These are phyloP conservation scores for Achlya flavicornis DNA, from an alignment of 2,888 invertebrate genomes.

Conservation along the genomic window DNA sequence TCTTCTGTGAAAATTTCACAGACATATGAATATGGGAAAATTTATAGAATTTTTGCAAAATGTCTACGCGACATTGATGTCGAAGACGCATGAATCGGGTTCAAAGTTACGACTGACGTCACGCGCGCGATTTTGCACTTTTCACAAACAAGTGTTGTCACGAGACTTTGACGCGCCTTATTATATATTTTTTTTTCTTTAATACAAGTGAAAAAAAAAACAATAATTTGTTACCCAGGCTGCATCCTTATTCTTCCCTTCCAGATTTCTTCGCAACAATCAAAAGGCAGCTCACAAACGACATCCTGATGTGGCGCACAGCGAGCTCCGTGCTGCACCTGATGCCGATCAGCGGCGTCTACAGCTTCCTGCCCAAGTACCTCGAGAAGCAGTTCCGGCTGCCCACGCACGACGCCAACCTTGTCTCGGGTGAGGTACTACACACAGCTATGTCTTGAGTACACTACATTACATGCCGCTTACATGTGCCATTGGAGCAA, in stretches of 20 bases:
- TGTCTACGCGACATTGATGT: too few species aligned
- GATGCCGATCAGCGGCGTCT: slow-evolving; percentile 95
- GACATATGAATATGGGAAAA: too few species aligned
- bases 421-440: slow-evolving; percentile 91
- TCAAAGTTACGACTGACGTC: too few species aligned
- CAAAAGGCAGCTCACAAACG: slow-evolving; percentile 91
- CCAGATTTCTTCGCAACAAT: slow-evolving; percentile 78
- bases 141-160: too few species aligned
- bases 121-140: too few species aligned
- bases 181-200: too few species aligned
- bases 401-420: slow-evolving; percentile 94
- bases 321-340: slow-evolving; percentile 95
- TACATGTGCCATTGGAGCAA: neutral
- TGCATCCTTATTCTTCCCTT: slow-evolving; percentile 21
- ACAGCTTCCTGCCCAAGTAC: slow-evolving; percentile 96
- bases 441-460: slow-evolving; percentile 29
- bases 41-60: too few species aligned
- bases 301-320: slow-evolving; percentile 95
- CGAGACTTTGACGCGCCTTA: too few species aligned
- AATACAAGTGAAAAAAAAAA: too few species aligned
- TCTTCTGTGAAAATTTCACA: too few species aligned
- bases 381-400: slow-evolving; percentile 95
- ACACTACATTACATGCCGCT: slow-evolving; percentile 21
- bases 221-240: too few species aligned
- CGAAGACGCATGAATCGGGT: too few species aligned